Conservation (phyloP, 2,113 vertebrate genomes). For the Megatriorchis doriae region DNA sequence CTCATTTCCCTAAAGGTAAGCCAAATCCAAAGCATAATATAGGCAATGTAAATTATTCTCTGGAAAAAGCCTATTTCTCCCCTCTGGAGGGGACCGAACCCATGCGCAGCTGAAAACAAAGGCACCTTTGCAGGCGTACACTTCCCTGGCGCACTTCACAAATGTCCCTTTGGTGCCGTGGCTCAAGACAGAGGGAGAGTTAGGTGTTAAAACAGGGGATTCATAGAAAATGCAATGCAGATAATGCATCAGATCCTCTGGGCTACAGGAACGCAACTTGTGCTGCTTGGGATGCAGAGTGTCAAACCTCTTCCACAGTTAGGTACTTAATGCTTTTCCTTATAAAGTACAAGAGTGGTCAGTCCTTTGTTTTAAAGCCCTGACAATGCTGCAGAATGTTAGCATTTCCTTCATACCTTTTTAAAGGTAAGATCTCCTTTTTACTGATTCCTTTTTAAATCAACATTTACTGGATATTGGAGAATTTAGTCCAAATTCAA, state of each 20-base stretch:
- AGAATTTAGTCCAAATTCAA: neutral
- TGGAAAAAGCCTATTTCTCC: neutral
- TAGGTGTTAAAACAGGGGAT: neutral
- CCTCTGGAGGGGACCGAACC: neutral
- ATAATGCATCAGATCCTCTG: neutral
- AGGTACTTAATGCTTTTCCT: neutral
- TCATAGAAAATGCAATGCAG: neutral
- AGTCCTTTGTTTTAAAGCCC: neutral
- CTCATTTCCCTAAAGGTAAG: neutral
- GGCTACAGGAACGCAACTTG: neutral
- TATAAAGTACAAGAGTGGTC: neutral
- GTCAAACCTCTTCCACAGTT: neutral
- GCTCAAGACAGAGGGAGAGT: neutral
- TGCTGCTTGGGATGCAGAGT: neutral
- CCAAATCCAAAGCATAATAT: neutral
- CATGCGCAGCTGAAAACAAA: neutral
- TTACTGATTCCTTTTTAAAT: neutral
- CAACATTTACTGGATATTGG: neutral
- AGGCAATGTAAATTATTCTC: neutral
- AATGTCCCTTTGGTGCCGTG: neutral
- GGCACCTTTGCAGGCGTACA: fast-evolving
- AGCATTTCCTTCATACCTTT: neutral
- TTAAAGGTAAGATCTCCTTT: neutral
- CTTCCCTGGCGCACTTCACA: fast-evolving
- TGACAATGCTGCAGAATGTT: neutral